phyloP scores from a whole-genome alignment of 2,797 vertebrate species.

The Pseudotriccus pelzelni region DNA sequence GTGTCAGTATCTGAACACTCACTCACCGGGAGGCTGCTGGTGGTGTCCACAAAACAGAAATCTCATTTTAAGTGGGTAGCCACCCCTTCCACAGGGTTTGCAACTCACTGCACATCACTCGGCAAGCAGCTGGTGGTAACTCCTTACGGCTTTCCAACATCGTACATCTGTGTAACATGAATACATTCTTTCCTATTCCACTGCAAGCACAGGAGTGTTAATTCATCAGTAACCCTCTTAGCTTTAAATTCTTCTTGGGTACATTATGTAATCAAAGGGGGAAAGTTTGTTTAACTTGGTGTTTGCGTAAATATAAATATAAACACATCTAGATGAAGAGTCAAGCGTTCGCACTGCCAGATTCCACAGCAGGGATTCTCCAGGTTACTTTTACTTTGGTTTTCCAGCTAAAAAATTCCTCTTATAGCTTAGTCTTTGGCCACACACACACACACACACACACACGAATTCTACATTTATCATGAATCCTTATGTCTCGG shows the following conservation, averaged over 20 bases:
- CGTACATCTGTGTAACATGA: slow-evolving; percentile 15
- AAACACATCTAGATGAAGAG: neutral
- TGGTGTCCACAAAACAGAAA: neutral
- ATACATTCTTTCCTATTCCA: slow-evolving; percentile 65
- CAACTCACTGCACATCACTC: neutral
- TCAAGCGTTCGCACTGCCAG: neutral
- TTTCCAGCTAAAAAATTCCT: neutral
- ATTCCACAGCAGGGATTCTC: neutral
- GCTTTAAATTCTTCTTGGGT: neutral
- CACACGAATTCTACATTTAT: neutral
- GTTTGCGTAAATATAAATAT: neutral
- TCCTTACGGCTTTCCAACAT: neutral
- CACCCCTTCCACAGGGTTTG: neutral
- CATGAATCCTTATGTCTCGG: neutral
- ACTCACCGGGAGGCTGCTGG: neutral
- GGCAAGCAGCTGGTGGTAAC: neutral
- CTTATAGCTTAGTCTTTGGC: neutral
- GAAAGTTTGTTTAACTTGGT: slow-evolving; percentile 3
- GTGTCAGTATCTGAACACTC: neutral
- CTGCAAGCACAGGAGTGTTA: slow-evolving; percentile 38
- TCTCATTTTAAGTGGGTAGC: neutral
- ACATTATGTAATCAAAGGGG: slow-evolving; percentile 18
- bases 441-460: neutral
- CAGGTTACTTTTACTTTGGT: neutral
- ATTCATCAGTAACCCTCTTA: slow-evolving; percentile 23